phyloP scores from a whole-genome alignment of 2,888 invertebrate species.

The Drosophila bunnanda region DNA sequence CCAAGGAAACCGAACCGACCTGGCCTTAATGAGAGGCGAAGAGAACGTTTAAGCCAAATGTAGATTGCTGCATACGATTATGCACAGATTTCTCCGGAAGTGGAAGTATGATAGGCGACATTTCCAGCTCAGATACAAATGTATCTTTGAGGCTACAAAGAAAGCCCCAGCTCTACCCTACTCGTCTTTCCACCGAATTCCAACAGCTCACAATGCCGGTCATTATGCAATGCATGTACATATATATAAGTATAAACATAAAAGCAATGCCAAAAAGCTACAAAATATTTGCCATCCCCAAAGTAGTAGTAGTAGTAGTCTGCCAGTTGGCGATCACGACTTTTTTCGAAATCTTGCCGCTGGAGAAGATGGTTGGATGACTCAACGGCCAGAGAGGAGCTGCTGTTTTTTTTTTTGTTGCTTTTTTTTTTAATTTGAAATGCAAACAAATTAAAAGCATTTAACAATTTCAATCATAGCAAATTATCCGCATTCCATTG shows the following conservation, averaged over 20 bases:
- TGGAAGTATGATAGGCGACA: conserved; percentile 10
- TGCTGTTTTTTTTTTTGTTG: not conserved
- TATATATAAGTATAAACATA: not conserved
- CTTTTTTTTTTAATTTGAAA: conserved; percentile 58
- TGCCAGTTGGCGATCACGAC: conserved; percentile 51
- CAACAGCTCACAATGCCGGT: conserved; percentile 29
- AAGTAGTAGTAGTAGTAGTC: too few species aligned
- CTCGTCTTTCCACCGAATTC: conserved; percentile 2
- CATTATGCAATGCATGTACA: conserved; percentile 34
- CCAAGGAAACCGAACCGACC: conserved; percentile 10
- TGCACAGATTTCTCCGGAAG: conserved; percentile 38
- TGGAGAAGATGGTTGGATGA: conserved; percentile 38
- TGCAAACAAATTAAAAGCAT: conserved; percentile 74
- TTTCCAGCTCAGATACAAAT: conserved; percentile 5
- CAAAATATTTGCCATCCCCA: conserved; percentile 16
- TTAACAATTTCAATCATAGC: conserved; percentile 72
- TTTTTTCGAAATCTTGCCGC: conserved; percentile 23
- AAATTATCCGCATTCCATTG: conserved; percentile 76
- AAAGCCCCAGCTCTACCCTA: not conserved
- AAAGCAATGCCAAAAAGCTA: conserved; percentile 23
- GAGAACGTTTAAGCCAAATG: conserved; percentile 14
- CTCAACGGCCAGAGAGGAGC: conserved; percentile 41
- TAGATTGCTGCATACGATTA: conserved; percentile 16
- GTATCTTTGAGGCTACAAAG: not conserved
- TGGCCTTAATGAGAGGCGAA: conserved; percentile 18